Percentiles rank a stretch among this genome's conserved stretches.
Evolutionary conservation across 2,888 invertebrate species (phyloP).

Genomic region (Stenodera caucasica): DNA sequence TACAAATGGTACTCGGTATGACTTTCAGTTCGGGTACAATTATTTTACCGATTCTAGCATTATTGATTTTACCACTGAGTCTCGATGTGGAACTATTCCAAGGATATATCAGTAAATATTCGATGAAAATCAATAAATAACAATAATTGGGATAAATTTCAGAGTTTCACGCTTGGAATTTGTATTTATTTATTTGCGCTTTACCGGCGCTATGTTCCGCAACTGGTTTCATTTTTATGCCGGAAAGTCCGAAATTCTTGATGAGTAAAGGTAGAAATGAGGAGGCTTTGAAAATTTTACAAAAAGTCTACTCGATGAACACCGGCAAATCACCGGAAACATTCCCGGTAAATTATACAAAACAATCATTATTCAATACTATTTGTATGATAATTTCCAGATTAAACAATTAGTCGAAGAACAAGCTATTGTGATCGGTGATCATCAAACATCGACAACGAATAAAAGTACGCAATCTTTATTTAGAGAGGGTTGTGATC

Average conservation of each 20-base stretch:
- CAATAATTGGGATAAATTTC: conserved; percentile 11
- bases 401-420: conserved; percentile 52
- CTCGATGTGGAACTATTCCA: conserved; percentile 28
- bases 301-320: conserved; percentile 67
- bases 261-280: conserved; percentile 69
- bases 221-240: conserved; percentile 62
- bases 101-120: conserved; percentile 18
- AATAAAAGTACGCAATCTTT: conserved; percentile 54
- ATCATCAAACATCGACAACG: conserved; percentile 36
- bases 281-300: conserved; percentile 67
- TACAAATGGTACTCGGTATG: conserved; percentile 68
- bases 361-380: not conserved
- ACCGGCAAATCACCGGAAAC: conserved; percentile 63
- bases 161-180: conserved; percentile 66
- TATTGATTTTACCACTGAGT: conserved; percentile 67
- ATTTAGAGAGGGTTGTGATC: conserved; percentile 62
- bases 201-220: conserved; percentile 70
- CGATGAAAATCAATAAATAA: not conserved
- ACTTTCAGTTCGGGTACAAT: conserved; percentile 67
- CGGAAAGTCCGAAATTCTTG: conserved; percentile 80
- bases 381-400: conserved; percentile 38
- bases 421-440: conserved; percentile 19
- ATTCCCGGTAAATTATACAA: conserved; percentile 63
- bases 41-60: conserved; percentile 70
- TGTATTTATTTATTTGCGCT: conserved; percentile 63